Evolutionary conservation across 2,888 invertebrate species (phyloP).

Genomic region (Agapostemon virescens): DNA sequence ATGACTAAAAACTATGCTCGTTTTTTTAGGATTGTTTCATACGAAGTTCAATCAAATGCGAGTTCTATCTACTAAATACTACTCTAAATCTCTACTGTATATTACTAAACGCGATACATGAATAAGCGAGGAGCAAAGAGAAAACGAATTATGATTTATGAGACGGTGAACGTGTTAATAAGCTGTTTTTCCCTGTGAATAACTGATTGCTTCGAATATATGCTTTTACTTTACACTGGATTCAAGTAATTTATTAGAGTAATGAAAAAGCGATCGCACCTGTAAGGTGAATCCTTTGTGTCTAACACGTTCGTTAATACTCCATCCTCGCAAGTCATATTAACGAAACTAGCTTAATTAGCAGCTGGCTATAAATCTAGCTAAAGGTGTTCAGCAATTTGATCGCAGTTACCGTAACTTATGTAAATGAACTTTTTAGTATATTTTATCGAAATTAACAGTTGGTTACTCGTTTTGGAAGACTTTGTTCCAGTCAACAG

Average conservation of each 20-base stretch:
- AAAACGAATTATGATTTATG: background rate
- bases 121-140: background rate
- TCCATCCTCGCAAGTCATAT: background rate
- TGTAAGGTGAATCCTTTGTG: background rate
- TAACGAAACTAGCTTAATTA: slow-evolving; percentile 1
- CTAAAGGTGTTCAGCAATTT: background rate
- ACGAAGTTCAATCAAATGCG: too few species aligned
- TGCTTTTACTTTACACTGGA: background rate
- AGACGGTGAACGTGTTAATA: background rate
- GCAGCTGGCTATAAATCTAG: background rate
- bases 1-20: background rate
- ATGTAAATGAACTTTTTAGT: background rate
- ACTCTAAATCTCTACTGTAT: too few species aligned
- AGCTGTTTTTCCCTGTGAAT: background rate
- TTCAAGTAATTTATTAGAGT: slow-evolving; percentile 10
- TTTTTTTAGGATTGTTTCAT: background rate
- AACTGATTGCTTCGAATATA: background rate
- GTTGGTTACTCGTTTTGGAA: background rate
- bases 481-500: background rate
- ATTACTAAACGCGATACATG: background rate
- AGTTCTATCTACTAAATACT: too few species aligned
- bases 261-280: slow-evolving; percentile 15
- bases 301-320: slow-evolving; percentile 2
- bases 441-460: background rate
- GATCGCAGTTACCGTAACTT: background rate